Evolutionary conservation across 2,888 invertebrate genomes (phyloP), one percentile per base, ranked within the genome.

Genomic region (Beris morrisii): DNA sequence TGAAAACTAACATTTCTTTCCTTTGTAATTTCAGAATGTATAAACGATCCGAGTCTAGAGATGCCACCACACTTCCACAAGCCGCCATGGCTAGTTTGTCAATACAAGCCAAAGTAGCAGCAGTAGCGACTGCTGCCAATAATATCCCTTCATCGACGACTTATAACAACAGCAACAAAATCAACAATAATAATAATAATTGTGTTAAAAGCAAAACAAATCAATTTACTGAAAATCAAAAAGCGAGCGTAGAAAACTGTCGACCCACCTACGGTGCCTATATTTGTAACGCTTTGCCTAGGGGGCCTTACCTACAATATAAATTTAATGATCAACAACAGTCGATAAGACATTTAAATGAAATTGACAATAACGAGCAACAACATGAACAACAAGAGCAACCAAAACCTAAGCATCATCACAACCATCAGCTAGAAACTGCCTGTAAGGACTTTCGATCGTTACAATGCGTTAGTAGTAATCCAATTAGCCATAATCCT

Each of bases 241-340:
- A 46, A 30, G 46, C 52, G 53, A 54, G 48, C 53, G 66, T 64
- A 64, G 67, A 67, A 54, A 53, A 31, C 54, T 61, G 59, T 66
- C 71, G 70, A 70, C 70, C 71, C 70, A 72, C 72, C 70, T 72
- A 71, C 61, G 72, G 72, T 73, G 72, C 73, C 71, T 73, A 72
- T 70, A 68, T 65, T 66, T 65, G 68, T 67, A 71, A 68, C 66
- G 69, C 70, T 66, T 70, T 70, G 67, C 73, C 72, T 68, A 71
- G 73, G 69, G 73, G 73, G 71, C 73, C 73, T 72, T 73, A 73
- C 69, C 69, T 73, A 69, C 73, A 72, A 71, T 73, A 72, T 69
- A 73, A 73, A 72, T 67, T 69, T 69, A 70, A 71, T 69, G 71
- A 72, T 69, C 68, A 69, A 50, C 68, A 67, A 58, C 66, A 53